Conservation (phyloP, 37 sponge, comb jelly and placozoan species). For the Beroe ovata region DNA sequence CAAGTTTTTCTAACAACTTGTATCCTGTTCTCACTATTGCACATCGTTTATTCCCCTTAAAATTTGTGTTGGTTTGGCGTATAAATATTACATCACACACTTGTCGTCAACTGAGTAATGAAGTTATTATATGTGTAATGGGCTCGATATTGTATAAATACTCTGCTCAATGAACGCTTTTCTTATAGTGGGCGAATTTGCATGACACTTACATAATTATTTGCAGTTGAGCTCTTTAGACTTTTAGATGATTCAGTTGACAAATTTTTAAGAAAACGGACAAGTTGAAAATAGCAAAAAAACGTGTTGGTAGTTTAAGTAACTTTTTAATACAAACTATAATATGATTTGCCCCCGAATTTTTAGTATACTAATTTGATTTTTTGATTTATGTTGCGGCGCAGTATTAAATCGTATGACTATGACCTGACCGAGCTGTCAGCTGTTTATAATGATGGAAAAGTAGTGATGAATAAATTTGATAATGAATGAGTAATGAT, state of each 20-base stretch:
- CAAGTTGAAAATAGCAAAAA: not conserved
- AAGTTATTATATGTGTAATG: too few species aligned
- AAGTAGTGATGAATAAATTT: not conserved
- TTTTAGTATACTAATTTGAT: not conserved
- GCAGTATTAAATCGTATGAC: not conserved
- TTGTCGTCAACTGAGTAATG: too few species aligned
- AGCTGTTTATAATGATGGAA: not conserved
- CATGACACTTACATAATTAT: not conserved
- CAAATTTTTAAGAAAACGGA: not conserved
- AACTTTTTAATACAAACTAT: not conserved
- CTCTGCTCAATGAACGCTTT: too few species aligned
- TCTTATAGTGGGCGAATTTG: not conserved
- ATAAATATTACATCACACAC: too few species aligned
- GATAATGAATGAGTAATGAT: not conserved
- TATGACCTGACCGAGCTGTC: not conserved
- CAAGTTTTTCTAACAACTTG: too few species aligned
- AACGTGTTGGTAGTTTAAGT: not conserved
- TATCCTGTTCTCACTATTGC: too few species aligned
- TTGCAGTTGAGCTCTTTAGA: not conserved
- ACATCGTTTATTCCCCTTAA: too few species aligned
- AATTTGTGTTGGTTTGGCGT: too few species aligned
- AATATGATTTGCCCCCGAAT: not conserved
- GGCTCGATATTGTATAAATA: too few species aligned
- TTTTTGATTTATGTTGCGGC: not conserved
- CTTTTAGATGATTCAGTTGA: not conserved